Conservation (phyloP, 2,888 invertebrate genomes). For the Nasonovia ribisnigri region DNA sequence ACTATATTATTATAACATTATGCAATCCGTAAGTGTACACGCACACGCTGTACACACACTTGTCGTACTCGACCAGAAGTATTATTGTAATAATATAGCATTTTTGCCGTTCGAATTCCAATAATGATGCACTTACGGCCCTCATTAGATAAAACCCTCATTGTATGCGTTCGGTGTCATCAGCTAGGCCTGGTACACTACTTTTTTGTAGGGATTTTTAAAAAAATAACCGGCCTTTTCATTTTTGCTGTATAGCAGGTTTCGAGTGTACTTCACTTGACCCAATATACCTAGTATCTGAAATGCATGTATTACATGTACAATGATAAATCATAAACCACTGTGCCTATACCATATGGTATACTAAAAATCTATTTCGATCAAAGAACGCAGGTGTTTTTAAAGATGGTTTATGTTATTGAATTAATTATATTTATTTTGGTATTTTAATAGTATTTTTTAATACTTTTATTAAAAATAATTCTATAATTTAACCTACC, state of each 20-base stretch:
- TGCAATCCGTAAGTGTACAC: neutral
- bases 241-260: neutral
- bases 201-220: neutral
- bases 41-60: neutral
- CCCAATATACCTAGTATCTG: neutral
- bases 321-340: neutral
- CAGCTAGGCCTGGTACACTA: neutral
- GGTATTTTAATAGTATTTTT: neutral
- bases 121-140: neutral
- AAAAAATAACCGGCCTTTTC: neutral
- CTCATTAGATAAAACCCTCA: neutral
- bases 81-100: neutral
- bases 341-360: neutral
- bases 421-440: neutral
- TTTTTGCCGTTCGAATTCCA: neutral
- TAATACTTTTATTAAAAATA: neutral
- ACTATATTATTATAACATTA: too few species aligned
- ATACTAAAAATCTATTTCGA: neutral
- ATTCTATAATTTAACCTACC: neutral
- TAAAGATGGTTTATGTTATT: neutral
- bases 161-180: neutral
- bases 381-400: neutral
- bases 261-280: neutral
- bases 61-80: neutral
- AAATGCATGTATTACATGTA: neutral